Conservation (phyloP, 2,888 invertebrate genomes). For the Tipula helvola region DNA sequence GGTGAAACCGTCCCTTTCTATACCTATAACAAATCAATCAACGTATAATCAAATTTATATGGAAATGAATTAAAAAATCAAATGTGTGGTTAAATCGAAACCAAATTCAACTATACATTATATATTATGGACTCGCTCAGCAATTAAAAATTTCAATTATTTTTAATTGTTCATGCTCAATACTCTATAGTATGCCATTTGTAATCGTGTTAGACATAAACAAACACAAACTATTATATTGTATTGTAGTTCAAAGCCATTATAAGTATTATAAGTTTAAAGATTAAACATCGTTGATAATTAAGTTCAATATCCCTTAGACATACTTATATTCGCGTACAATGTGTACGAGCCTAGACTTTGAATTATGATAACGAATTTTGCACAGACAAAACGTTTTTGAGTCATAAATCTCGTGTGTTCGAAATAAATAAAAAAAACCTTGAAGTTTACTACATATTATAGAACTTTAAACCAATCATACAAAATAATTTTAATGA, state of each 20-base stretch:
- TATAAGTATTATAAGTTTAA: neutral
- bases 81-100: neutral
- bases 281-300: neutral
- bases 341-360: neutral
- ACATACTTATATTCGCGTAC: neutral
- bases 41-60: neutral
- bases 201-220: neutral
- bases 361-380: neutral
- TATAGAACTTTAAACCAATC: neutral
- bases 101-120: neutral
- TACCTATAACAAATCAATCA: neutral
- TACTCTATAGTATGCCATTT: no score
- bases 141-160: neutral
- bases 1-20: neutral
- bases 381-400: neutral
- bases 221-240: no score
- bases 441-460: neutral
- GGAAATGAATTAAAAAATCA: neutral
- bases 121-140: neutral
- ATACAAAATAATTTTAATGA: neutral
- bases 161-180: no score
- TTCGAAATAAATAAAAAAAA: neutral
- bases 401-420: neutral
- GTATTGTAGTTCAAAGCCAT: no score
- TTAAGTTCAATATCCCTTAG: neutral